A percentile compares a stretch with the other conserved stretches of the same genome.
Evolutionary conservation across 2,113 vertebrate genomes (phyloP).

Genomic region (Sinocyclocheilus rhinocerous): DNA sequence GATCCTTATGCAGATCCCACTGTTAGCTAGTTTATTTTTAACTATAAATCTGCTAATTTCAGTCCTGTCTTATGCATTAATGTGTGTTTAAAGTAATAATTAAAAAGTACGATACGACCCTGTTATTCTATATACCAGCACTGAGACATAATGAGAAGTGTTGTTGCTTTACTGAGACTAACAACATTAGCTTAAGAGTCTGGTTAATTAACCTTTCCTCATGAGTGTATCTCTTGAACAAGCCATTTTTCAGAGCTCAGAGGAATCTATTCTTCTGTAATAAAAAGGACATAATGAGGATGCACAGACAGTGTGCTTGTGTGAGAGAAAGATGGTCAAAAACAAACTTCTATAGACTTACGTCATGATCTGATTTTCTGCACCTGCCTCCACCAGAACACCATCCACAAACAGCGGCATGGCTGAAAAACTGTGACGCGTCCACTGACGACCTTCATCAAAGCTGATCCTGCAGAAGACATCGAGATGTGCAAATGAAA

Average conservation of each 20-base stretch:
- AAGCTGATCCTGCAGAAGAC: conserved; percentile 87
- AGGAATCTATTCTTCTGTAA: neutral
- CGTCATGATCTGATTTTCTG: conserved; percentile 97
- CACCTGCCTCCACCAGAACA: conserved; percentile 90
- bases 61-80: neutral
- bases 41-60: neutral
- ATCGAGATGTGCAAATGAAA: neutral
- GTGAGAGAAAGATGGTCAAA: conserved; percentile 2
- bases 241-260: neutral
- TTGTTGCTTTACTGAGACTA: conserved; percentile 4
- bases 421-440: conserved; percentile 88
- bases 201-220: conserved; percentile 35
- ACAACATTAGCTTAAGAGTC: conserved; percentile 10
- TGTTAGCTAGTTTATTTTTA: neutral
- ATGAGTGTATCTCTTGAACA: conserved; percentile 3
- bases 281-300: conserved; percentile 3
- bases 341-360: conserved; percentile 74
- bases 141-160: neutral
- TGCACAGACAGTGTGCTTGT: neutral
- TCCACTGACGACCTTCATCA: conserved; percentile 94
- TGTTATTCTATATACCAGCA: neutral
- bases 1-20: neutral
- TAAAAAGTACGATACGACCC: neutral
- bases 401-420: conserved; percentile 95
- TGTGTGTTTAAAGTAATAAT: neutral